phyloP scores from a whole-genome alignment of 2,797 vertebrate species.

The Simalia tracyae region DNA sequence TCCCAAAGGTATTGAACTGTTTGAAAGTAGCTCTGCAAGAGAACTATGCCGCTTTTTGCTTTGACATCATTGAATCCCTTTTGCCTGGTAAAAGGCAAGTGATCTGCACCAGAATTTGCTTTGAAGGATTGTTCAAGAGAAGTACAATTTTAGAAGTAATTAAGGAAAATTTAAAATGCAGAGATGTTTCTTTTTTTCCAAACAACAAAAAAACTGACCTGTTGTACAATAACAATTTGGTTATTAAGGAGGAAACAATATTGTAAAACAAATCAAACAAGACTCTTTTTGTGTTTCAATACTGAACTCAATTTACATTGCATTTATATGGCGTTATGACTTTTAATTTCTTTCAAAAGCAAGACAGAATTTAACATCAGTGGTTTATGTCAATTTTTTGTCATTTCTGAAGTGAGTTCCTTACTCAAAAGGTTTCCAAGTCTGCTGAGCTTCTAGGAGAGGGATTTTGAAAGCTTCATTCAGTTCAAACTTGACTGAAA shows the following conservation, averaged over 20 bases:
- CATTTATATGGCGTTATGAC: not conserved
- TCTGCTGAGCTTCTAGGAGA: not conserved
- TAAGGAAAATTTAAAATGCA: constrained; percentile 14
- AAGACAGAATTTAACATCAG: not conserved
- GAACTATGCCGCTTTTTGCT: not conserved
- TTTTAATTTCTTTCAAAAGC: not conserved
- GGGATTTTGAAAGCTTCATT: not conserved
- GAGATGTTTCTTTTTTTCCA: not conserved
- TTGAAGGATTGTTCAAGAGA: not conserved
- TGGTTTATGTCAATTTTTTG: not conserved
- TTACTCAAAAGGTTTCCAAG: not conserved
- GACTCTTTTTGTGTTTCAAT: not conserved
- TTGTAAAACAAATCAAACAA: not conserved
- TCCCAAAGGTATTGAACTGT: not conserved
- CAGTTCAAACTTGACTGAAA: not conserved
- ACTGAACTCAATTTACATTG: not conserved
- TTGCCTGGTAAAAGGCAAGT: not conserved
- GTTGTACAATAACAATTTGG: not conserved
- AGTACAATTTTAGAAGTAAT: not conserved
- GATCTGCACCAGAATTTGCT: not conserved
- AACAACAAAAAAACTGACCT: not conserved
- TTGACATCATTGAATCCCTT: not conserved
- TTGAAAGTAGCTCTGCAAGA: constrained; percentile 9
- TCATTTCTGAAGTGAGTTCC: not conserved
- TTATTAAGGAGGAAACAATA: not conserved